Evolutionary conservation across 2,113 vertebrate species (phyloP).

Genomic region (Epinephelus moara): DNA sequence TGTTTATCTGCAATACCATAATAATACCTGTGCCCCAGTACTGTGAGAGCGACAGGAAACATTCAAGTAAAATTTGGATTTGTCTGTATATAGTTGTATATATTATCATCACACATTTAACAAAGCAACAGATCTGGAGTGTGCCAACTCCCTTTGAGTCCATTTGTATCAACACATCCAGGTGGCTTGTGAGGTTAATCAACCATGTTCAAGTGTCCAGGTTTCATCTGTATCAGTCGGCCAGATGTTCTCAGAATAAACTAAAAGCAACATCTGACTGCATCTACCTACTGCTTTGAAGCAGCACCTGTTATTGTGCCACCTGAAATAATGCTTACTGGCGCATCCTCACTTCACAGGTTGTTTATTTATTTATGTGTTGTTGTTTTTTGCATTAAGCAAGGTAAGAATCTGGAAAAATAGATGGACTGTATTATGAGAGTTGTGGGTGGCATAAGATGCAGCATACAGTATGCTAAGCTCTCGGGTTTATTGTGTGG

Average conservation of each 20-base stretch:
- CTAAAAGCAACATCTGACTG: slow-evolving; percentile 56
- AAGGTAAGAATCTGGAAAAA: slow-evolving; percentile 48
- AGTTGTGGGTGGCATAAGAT: slow-evolving; percentile 11
- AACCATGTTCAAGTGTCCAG: slow-evolving; percentile 31
- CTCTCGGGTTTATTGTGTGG: background rate
- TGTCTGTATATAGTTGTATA: too few relatives aligned
- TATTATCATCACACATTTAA: background rate
- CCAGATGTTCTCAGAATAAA: slow-evolving; percentile 63
- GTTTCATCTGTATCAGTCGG: slow-evolving; percentile 37
- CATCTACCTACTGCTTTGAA: slow-evolving; percentile 55
- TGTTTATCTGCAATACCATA: background rate
- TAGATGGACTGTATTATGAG: background rate
- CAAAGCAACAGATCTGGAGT: slow-evolving; percentile 24
- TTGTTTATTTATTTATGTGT: background rate
- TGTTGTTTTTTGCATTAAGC: background rate
- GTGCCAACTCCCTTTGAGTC: slow-evolving; percentile 9
- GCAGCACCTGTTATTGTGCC: slow-evolving; percentile 57
- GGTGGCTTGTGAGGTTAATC: slow-evolving; percentile 55
- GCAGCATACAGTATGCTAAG: background rate
- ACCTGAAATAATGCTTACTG: slow-evolving; percentile 39
- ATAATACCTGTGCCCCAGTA: background rate
- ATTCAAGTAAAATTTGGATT: background rate
- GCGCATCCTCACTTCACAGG: slow-evolving; percentile 4
- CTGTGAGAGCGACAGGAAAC: background rate
- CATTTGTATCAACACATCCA: slow-evolving; percentile 48